Evolutionary conservation across 2,888 invertebrate species (phyloP), one percentile per base, ranked within the genome.

Genomic region (Oligia fasciuncula): DNA sequence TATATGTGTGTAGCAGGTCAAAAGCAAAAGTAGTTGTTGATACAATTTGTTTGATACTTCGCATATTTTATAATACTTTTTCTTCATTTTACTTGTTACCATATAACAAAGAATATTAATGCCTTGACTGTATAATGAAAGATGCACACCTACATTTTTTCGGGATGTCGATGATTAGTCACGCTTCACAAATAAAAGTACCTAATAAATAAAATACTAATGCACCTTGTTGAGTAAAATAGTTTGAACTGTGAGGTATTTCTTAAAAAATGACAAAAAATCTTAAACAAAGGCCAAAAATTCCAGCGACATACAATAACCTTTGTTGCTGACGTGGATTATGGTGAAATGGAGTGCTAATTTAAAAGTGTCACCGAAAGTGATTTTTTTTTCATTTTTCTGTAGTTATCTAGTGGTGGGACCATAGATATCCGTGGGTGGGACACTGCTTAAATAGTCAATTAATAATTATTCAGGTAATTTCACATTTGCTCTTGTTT

Each of bases 181-280:
- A 85, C 85, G 75, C 8, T 67, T 75, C 19, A 35, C 9, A 62
- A 73, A 73, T 74, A 76, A 72, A 67, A n/a, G 6, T 65, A 40
- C 40, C 40, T 40, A 40, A 40, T 40, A 40, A 63, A 69, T 57
- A 76, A 85, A 79, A 73, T 63, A 63, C 17, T 19, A 60, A 85
- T n/a, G 29, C 63, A 76, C 46, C 65, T 63, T 14, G 17, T 57
- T 54, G 14, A 68, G 40, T 63, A 51, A 19, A 65, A 68, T 60
- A 76, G 23, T 73, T 67, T 76, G 29, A 73, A 54, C 73, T 54
- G 60, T 66, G 43, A 62, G 40, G 67, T 71, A 73, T 80, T 76
- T 69, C 49, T 77, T 69, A 60, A 81, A 81, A 84, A 79, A 71
- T 73, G 23, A 11, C 63, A 73, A 81, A 77, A 77, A 83, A 80